Percentiles rank a stretch among this genome's conserved stretches.
Conservation (phyloP, 2,113 vertebrate genomes). For the Arothron firmamentum region DNA sequence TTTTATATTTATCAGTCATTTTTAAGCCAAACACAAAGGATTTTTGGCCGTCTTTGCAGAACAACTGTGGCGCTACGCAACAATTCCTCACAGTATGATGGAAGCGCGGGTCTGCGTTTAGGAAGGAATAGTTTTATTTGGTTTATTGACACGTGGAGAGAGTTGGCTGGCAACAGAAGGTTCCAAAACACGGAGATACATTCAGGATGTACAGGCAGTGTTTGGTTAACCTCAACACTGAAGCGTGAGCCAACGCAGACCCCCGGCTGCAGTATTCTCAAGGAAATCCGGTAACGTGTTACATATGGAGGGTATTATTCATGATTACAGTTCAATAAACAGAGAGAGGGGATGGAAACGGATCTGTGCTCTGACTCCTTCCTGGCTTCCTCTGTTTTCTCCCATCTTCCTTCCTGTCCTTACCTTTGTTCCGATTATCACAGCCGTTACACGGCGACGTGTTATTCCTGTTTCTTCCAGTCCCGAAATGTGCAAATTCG, state of each 20-base stretch:
- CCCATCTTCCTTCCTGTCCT: conserved; percentile 5
- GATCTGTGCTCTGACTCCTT: conserved; percentile 45
- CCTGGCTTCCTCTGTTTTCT: conserved; percentile 29
- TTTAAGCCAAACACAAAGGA: too few relatives aligned
- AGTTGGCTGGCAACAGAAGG: conserved; percentile 25
- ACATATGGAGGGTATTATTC: conserved; percentile 62
- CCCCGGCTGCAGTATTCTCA: conserved; percentile 32
- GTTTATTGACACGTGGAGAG: conserved; percentile 4
- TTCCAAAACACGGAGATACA: conserved; percentile 37
- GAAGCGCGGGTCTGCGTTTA: not conserved
- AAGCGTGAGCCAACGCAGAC: conserved; percentile 56
- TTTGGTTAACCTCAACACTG: conserved; percentile 55
- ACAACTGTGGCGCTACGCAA: too few relatives aligned
- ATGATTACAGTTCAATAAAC: conserved; percentile 68
- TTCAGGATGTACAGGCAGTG: conserved; percentile 53
- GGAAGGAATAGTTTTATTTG: not conserved
- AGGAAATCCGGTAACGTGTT: conserved; percentile 63
- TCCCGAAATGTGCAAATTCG: too few relatives aligned
- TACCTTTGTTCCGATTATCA: not conserved
- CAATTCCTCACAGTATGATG: not conserved
- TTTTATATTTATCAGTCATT: too few relatives aligned
- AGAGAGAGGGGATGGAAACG: conserved; percentile 51
- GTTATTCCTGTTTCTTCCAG: not conserved
- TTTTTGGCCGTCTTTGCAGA: too few relatives aligned
- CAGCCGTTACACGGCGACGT: not conserved